These are phyloP conservation scores for Pantelozetes paolii DNA, from an alignment of 2,888 invertebrate species.

Conservation along the genomic window DNA sequence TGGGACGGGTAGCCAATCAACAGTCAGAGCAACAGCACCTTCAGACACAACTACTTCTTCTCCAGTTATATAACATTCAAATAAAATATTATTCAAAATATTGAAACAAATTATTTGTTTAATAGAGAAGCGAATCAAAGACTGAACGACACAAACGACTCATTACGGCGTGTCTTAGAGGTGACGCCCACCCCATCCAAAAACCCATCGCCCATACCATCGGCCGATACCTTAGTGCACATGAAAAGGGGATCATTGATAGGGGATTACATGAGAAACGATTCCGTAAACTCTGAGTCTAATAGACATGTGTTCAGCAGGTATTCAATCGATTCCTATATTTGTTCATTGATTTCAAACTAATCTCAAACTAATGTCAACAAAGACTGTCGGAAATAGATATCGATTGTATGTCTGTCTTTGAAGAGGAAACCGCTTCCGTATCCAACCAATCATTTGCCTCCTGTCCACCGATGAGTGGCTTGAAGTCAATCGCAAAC, in stretches of 20 bases:
- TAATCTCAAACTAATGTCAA: neutral
- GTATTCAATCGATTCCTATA: neutral
- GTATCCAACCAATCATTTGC: constrained; percentile 16
- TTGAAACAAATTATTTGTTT: no score
- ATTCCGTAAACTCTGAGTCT: neutral
- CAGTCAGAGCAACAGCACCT: constrained; percentile 58
- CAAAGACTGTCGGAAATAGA: constrained; percentile 24
- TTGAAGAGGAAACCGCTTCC: neutral
- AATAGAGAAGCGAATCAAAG: constrained; percentile 59
- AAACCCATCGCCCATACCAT: neutral
- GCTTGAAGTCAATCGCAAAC: neutral
- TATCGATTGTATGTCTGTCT: neutral
- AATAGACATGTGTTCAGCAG: neutral
- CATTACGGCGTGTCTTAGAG: constrained; percentile 53
- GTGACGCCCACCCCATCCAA: neutral
- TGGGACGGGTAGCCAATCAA: constrained; percentile 55
- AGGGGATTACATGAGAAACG: constrained; percentile 36
- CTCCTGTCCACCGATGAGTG: constrained; percentile 17
- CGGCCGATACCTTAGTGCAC: no score
- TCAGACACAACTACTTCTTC: constrained; percentile 57
- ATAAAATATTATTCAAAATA: no score
- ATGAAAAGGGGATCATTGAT: constrained; percentile 40
- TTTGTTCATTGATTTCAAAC: neutral
- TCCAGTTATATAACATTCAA: constrained; percentile 56
- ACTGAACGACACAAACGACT: constrained; percentile 60